Evolutionary conservation across 2,888 invertebrate species (phyloP).

Genomic region (Drosophila ustulata): DNA sequence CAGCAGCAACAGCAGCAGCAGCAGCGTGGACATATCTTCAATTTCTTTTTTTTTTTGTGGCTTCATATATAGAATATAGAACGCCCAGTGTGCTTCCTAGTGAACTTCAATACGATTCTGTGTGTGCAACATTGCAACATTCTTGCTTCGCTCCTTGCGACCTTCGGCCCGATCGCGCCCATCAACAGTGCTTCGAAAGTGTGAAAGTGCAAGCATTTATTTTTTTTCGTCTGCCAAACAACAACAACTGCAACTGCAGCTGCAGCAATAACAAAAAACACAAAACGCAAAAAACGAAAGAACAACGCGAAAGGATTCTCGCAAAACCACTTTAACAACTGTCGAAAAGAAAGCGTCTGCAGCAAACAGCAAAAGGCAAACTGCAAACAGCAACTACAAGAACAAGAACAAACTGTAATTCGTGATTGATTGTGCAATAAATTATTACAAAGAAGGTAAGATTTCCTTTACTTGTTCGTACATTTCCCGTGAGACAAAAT

Average conservation of each 20-base stretch:
- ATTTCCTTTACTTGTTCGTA: slow-evolving; percentile 10
- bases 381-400: slow-evolving; percentile 10
- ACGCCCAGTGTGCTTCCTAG: slow-evolving; percentile 26
- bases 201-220: slow-evolving; percentile 53
- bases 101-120: background rate
- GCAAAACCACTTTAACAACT: slow-evolving; percentile 23
- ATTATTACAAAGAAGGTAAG: slow-evolving; percentile 42
- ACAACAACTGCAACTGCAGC: slow-evolving; percentile 1
- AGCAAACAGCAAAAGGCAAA: slow-evolving; percentile 3
- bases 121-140: slow-evolving; percentile 56
- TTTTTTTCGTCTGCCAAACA: slow-evolving; percentile 24
- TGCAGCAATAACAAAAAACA: slow-evolving; percentile 5
- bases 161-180: background rate
- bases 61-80: slow-evolving; percentile 8
- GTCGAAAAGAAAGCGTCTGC: no score
- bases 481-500: slow-evolving; percentile 23
- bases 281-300: slow-evolving; percentile 15
- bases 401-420: slow-evolving; percentile 39
- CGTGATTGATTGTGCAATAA: slow-evolving; percentile 46
- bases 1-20: slow-evolving; percentile 41
- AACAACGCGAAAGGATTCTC: slow-evolving; percentile 57
- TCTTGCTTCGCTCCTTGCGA: slow-evolving; percentile 48
- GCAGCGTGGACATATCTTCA: slow-evolving; percentile 50
- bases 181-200: slow-evolving; percentile 53
- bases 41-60: slow-evolving; percentile 43